Evolutionary conservation across 2,797 vertebrate genomes (phyloP).

Genomic region (Darevskia mixta): DNA sequence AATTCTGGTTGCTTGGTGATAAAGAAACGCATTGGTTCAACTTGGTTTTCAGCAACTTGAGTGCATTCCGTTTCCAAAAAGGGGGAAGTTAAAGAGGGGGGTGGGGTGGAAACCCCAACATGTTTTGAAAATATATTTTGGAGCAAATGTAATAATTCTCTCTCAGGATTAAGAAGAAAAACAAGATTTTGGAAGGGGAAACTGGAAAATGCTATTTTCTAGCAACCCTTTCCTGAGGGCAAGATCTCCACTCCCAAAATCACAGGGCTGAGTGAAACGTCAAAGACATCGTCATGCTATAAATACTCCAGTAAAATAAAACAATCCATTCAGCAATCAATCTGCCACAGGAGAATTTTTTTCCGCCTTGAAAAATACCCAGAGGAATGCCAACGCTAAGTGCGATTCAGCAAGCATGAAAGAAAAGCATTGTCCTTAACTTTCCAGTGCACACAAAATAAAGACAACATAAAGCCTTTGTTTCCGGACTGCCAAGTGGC

Average conservation of each 20-base stretch:
- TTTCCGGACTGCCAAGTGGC: background rate
- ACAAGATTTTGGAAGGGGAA: no score
- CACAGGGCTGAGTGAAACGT: background rate
- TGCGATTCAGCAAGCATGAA: background rate
- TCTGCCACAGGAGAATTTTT: background rate
- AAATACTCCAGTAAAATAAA: background rate
- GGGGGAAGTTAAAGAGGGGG: background rate
- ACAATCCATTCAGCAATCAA: background rate
- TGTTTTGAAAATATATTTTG: background rate
- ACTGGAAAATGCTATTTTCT: background rate
- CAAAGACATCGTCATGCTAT: background rate
- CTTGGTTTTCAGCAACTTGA: background rate
- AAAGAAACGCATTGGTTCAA: background rate
- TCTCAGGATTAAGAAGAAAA: background rate
- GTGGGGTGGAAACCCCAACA: accelerated
- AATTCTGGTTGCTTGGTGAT: no score
- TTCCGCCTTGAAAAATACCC: background rate
- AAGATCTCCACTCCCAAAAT: no score
- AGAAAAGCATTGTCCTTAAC: background rate
- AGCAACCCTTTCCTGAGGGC: background rate
- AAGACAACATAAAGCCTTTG: background rate
- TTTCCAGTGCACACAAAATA: background rate
- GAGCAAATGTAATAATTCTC: background rate
- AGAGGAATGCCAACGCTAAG: background rate
- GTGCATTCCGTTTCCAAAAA: background rate